Conservation (phyloP, 2,888 invertebrate species). For the Cylindroiulus punctatus region DNA sequence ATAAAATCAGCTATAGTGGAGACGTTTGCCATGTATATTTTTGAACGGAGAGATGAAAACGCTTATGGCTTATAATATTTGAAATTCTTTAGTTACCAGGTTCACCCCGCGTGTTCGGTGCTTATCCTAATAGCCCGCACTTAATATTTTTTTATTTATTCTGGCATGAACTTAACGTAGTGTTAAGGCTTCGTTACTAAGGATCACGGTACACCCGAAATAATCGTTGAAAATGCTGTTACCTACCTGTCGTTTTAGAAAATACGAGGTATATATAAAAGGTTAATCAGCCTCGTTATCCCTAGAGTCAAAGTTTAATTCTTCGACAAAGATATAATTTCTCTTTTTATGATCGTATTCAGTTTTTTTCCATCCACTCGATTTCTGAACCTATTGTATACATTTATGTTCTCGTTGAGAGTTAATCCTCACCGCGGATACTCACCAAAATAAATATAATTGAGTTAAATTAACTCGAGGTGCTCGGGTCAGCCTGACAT, state of each 20-base stretch:
- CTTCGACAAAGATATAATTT: slow-evolving; percentile 12
- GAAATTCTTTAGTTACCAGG: slow-evolving; percentile 2
- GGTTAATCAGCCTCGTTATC: slow-evolving; percentile 15
- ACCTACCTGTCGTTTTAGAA: not conserved
- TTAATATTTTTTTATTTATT: slow-evolving; percentile 13
- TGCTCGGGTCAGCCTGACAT: not conserved
- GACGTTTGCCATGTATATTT: not conserved
- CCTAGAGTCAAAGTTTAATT: slow-evolving; percentile 12
- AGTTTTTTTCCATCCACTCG: slow-evolving; percentile 2
- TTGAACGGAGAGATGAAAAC: not conserved
- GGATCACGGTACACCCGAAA: not conserved
- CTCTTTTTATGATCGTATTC: not conserved
- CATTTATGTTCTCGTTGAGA: slow-evolving; percentile 3
- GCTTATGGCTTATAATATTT: not conserved
- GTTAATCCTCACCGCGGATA: slow-evolving; percentile 3
- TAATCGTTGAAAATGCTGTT: slow-evolving; percentile 4
- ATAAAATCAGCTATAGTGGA: not conserved
- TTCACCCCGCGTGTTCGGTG: not conserved
- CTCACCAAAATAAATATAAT: slow-evolving; percentile 10
- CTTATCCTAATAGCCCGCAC: slow-evolving; percentile 24
- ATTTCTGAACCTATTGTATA: not conserved
- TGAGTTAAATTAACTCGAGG: not conserved
- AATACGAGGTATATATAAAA: not conserved
- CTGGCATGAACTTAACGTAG: slow-evolving; percentile 22
- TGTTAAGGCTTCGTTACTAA: slow-evolving; percentile 38